Base-by-base conservation (phyloP, 2,113 vertebrate genomes). In the Atlantisia rogersi region DNA sequence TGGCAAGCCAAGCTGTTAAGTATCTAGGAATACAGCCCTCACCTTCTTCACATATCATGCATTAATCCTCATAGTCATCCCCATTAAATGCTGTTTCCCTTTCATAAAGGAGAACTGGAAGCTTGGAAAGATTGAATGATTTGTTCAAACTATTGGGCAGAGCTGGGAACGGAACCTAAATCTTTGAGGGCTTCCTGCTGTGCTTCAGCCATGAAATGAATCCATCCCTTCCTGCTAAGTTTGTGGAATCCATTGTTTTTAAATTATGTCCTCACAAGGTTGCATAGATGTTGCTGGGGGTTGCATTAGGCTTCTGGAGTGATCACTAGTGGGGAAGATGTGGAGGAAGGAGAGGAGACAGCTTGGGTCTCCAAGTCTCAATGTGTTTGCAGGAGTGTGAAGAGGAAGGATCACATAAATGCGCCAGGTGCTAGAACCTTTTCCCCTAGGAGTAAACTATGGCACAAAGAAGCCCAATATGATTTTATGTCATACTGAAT, bases 231-330 rank as follows among this genome's bases (percentile, higher is more conserved):
- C 76, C 65, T 1, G 39, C 24, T 89, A 40, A 17, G 88, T 53
- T 73, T 91, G 58, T 91, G 86, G 74, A 86, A 79, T 58, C 58
- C 44, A 78, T 89, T 91, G 86, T 85, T 96, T 84, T 84, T 60
- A 92, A 95, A 87, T 64, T 16, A 53, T 14, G 35, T 73, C 63
- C 74, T 73, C 83, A 35, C 0, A 2, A 75, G 46, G 39, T 48
- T 79, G 26, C 65, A 68, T 78, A 92, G 94, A 92, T 86, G 60
- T 68, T 94, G 52, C 52, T 92, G 73, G 29, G 52, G 24, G 62
- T 64, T 65, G 39, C 42, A 39, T 52, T 85, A 21, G 56, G 42
- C 29, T 24, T 91, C 86, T 15, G 32, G 60, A 89, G 10, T 31
- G 31, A 68, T 75, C 56, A 55, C 21, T 59, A 60, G 63, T 31